A percentile compares a stretch with the other conserved stretches of the same genome.
Conservation (phyloP, 2,113 vertebrate species). For the Azemiops feae region DNA sequence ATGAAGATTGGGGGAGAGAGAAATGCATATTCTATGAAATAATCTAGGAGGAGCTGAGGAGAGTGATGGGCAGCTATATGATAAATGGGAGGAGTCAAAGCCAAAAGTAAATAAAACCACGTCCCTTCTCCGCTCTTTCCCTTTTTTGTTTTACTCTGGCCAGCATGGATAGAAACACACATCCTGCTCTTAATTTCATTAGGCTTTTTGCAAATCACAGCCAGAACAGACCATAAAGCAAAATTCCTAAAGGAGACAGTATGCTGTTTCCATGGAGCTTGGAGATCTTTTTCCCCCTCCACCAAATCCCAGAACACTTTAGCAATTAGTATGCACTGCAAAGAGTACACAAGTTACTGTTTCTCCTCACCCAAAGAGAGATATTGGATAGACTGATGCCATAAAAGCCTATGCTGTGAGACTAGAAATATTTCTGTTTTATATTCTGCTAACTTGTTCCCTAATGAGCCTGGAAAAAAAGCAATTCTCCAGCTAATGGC, state of each 20-base stretch:
- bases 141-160: background rate
- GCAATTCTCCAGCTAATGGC: background rate
- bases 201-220: background rate
- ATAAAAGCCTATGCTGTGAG: background rate
- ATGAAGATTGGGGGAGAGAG: background rate
- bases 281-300: background rate
- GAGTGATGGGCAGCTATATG: background rate
- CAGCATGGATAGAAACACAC: background rate
- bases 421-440: slow-evolving; percentile 1
- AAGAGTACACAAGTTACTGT: background rate
- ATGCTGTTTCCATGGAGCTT: background rate
- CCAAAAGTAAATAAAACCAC: background rate
- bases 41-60: background rate
- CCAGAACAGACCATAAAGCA: background rate
- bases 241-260: background rate
- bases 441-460: background rate
- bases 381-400: background rate
- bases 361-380: background rate
- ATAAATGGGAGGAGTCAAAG: background rate
- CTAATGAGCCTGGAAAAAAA: background rate
- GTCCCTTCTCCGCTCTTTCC: background rate
- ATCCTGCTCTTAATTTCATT: background rate
- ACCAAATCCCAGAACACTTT: background rate
- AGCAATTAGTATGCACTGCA: background rate
- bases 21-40: background rate